A percentile compares a stretch with the other conserved stretches of the same genome.
Evolutionary conservation across 2,797 vertebrate species (phyloP).

Genomic region (Tenualosa ilisha): DNA sequence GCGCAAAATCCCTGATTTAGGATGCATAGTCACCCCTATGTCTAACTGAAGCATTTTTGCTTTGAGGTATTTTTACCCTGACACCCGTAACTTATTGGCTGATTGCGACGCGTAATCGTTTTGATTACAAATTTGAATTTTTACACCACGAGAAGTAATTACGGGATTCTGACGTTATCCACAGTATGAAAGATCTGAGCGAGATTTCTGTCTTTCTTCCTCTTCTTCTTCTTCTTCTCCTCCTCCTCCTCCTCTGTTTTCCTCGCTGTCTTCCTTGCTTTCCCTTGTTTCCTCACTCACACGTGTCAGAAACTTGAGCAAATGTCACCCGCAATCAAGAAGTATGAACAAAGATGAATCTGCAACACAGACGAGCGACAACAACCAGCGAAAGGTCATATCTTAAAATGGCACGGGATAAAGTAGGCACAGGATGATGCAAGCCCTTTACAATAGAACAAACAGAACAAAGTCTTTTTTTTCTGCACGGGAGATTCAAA

Average conservation of each 20-base stretch:
- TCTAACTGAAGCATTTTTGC: slow-evolving; percentile 38
- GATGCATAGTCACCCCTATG: slow-evolving; percentile 20
- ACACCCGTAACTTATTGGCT: slow-evolving; percentile 11
- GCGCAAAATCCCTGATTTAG: slow-evolving; percentile 45
- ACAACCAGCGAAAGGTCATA: slow-evolving; percentile 6
- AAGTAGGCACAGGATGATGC: not conserved
- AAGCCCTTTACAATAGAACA: slow-evolving; percentile 3
- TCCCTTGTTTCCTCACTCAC: not conserved
- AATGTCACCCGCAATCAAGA: slow-evolving; percentile 6
- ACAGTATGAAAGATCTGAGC: slow-evolving; percentile 5
- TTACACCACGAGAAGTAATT: slow-evolving; percentile 17
- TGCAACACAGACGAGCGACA: not conserved
- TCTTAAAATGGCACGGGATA: not conserved
- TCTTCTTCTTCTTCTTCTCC: no score
- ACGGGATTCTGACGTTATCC: slow-evolving; percentile 18
- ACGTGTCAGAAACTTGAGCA: not conserved
- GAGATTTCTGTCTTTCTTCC: not conserved
- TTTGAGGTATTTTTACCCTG: slow-evolving; percentile 47
- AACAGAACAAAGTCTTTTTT: not conserved
- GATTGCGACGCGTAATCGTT: slow-evolving; percentile 14
- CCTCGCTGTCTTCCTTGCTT: not conserved
- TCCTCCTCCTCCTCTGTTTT: not conserved
- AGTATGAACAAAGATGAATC: not conserved
- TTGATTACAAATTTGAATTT: slow-evolving; percentile 21
- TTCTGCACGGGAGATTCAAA: not conserved